Percentiles rank a stretch among this genome's conserved stretches.
phyloP scores from a whole-genome alignment of 1,140 invertebrate genomes.

The Medauroidea extradentata region DNA sequence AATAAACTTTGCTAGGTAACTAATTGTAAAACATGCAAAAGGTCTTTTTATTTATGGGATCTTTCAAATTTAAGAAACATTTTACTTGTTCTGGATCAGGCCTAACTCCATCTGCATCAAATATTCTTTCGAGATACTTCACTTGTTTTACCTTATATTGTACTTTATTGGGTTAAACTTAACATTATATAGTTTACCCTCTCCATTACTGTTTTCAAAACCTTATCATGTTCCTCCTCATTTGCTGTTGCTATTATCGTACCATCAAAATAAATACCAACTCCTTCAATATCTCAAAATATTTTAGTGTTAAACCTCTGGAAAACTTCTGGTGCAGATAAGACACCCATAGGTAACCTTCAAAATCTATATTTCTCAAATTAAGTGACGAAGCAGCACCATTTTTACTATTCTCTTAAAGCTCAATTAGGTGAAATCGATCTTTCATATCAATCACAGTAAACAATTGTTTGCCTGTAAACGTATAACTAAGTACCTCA shows the following conservation, averaged over 20 bases:
- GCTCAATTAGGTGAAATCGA: no score
- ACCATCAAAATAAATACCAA: slow-evolving; percentile 34
- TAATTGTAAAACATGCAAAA: no score
- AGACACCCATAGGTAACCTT: not conserved
- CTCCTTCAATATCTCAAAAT: slow-evolving; percentile 28
- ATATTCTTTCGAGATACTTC: slow-evolving; percentile 27
- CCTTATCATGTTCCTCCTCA: slow-evolving; percentile 29
- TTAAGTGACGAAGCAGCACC: not conserved
- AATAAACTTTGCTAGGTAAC: no score
- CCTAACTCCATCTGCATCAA: slow-evolving; percentile 15
- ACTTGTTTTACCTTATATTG: slow-evolving; percentile 21
- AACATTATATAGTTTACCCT: slow-evolving; percentile 19
- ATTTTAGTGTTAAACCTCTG: slow-evolving; percentile 16
- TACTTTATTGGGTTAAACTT: slow-evolving; percentile 29
- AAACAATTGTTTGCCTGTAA: no score
- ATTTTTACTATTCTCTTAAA: no score
- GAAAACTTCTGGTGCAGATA: no score
- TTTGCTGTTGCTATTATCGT: slow-evolving; percentile 25
- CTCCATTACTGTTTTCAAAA: slow-evolving; percentile 28
- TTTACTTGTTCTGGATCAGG: slow-evolving; percentile 2
- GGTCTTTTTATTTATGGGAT: not conserved
- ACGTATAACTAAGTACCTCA: no score
- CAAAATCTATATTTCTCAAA: not conserved
- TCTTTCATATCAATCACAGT: no score
- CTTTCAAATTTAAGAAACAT: no score